phyloP scores from a whole-genome alignment of 1,140 invertebrate species.

The Leptinotarsa defecta region DNA sequence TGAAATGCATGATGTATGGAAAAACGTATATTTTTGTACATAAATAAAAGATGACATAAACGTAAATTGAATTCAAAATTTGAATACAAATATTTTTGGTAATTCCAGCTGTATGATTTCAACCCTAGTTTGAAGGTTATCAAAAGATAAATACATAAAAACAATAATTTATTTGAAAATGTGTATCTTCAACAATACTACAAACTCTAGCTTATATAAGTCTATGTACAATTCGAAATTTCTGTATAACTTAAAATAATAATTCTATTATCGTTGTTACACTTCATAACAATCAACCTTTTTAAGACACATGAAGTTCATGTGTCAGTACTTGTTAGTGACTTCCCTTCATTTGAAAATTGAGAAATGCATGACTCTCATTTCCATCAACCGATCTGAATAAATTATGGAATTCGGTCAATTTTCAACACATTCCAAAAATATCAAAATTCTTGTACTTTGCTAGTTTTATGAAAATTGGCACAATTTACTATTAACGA shows the following conservation, averaged over 20 bases:
- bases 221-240: neutral
- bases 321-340: neutral
- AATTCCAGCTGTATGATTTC: constrained; percentile 15
- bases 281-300: neutral
- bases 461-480: too few species aligned
- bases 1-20: too few species aligned
- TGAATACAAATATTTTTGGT: constrained; percentile 18
- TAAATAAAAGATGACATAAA: neutral
- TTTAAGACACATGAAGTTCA: neutral
- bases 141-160: constrained; percentile 12
- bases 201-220: neutral
- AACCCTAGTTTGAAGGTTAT: neutral
- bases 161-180: constrained; percentile 13
- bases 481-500: too few species aligned
- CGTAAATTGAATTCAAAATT: neutral
- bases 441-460: too few species aligned
- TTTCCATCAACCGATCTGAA: neutral
- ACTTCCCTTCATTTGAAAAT: neutral
- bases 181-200: neutral
- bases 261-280: neutral
- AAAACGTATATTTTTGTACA: too few species aligned
- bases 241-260: neutral
- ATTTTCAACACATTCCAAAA: too few species aligned
- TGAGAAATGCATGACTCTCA: neutral
- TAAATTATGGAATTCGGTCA: neutral